Conservation (phyloP, 2,113 vertebrate genomes). For the Diglossa brunneiventris region DNA sequence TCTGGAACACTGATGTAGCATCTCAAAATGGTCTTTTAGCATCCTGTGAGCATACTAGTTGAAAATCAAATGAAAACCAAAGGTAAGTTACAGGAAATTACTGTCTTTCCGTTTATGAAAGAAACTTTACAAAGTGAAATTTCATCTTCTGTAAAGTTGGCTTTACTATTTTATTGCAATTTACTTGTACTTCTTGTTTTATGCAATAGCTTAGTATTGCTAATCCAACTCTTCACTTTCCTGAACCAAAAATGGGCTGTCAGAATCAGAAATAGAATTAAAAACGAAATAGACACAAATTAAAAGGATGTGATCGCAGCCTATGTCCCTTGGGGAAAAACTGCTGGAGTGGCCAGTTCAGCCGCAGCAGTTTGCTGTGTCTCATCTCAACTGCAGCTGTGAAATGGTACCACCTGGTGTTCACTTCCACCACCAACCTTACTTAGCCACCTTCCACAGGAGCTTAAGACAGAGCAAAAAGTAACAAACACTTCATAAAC, state of each 20-base stretch:
- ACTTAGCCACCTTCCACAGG: not conserved
- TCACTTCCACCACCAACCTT: not conserved
- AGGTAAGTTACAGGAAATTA: rapidly evolving
- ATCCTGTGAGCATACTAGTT: not conserved
- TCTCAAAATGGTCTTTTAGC: not conserved
- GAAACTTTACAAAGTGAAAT: not conserved
- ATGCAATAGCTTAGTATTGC: not conserved
- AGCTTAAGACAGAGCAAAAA: not conserved
- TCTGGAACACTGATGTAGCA: not conserved
- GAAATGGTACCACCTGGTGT: conserved; percentile 54
- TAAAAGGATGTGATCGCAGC: not conserved
- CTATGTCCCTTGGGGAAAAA: not conserved
- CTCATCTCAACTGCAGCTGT: not conserved
- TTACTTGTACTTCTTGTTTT: not conserved
- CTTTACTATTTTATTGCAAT: not conserved
- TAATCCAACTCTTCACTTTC: not conserved
- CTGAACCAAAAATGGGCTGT: not conserved
- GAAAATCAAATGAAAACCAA: not conserved
- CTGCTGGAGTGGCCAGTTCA: not conserved
- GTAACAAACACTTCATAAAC: not conserved
- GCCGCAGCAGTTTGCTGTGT: not conserved
- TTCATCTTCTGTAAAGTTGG: not conserved
- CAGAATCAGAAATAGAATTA: not conserved
- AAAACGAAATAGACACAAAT: not conserved
- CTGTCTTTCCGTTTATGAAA: not conserved